phyloP scores from a whole-genome alignment of 2,888 invertebrate species.

The Pristionchus arcanus region DNA sequence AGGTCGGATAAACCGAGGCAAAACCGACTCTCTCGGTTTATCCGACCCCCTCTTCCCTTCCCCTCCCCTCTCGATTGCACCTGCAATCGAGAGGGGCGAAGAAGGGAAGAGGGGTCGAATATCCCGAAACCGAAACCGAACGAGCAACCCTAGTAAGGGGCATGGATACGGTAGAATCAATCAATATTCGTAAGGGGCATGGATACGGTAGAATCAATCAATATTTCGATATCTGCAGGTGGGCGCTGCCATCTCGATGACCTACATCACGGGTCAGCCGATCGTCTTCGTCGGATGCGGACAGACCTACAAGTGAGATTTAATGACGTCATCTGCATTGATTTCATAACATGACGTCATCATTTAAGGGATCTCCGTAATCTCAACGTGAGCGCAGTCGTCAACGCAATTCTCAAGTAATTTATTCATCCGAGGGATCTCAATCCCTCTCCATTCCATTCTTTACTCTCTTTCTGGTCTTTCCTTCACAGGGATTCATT shows the following conservation, averaged over 20 bases:
- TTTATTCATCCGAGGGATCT: not conserved
- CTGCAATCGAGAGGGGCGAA: no score
- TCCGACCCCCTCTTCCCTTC: no score
- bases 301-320: conserved; percentile 92
- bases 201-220: no score
- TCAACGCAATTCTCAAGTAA: conserved; percentile 92
- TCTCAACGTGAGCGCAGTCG: conserved; percentile 82
- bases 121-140: no score
- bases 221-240: conserved; percentile 81
- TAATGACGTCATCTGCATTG: conserved; percentile 85
- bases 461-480: conserved; percentile 17
- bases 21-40: no score
- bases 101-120: no score
- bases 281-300: conserved; percentile 99
- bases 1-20: no score
- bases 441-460: not conserved
- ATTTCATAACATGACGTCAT: no score
- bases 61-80: no score
- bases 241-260: conserved; percentile 99
- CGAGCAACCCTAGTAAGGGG: no score
- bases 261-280: conserved; percentile 99
- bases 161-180: no score
- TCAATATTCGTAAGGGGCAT: no score
- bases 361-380: conserved; percentile 54
- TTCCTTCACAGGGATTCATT: conserved; percentile 38